phyloP scores from a whole-genome alignment of 2,888 invertebrate species.

The Tachina lurida region DNA sequence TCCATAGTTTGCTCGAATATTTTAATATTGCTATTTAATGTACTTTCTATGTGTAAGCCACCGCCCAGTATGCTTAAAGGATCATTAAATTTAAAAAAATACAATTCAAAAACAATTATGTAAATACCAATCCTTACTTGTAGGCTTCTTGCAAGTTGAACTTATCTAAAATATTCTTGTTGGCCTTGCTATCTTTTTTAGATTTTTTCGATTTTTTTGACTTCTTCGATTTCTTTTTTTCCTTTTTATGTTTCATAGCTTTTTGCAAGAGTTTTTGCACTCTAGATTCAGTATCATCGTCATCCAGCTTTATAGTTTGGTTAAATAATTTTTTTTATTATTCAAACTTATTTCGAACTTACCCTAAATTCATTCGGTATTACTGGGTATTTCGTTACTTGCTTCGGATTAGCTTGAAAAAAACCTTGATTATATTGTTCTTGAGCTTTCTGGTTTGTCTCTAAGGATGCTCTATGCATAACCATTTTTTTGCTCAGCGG shows the following conservation, averaged over 20 bases:
- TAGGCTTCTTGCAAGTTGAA: conserved; percentile 87
- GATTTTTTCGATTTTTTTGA: conserved; percentile 83
- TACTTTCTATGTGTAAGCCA: conserved; percentile 82
- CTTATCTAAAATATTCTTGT: conserved; percentile 85
- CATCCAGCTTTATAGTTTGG: conserved; percentile 83
- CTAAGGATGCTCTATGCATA: conserved; percentile 84
- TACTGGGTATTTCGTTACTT: conserved; percentile 3
- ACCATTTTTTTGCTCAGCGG: conserved; percentile 93
- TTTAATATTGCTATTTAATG: conserved; percentile 77
- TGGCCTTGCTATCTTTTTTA: conserved; percentile 77
- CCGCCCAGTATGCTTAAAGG: conserved; percentile 47
- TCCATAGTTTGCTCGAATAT: conserved; percentile 81
- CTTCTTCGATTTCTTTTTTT: conserved; percentile 87
- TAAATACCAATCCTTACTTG: conserved; percentile 83
- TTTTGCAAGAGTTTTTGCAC: conserved; percentile 94
- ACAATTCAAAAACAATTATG: not conserved
- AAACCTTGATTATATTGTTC: conserved; percentile 88
- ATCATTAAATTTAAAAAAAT: not conserved
- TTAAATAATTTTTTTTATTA: not conserved
- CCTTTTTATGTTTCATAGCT: conserved; percentile 87
- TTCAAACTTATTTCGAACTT: not conserved
- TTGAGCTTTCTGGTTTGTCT: conserved; percentile 68
- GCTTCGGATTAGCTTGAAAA: conserved; percentile 76
- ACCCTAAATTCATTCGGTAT: conserved; percentile 73
- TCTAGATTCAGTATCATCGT: conserved; percentile 93